phyloP scores from a whole-genome alignment of 2,888 invertebrate genomes.

The Hyppa rectilinea region DNA sequence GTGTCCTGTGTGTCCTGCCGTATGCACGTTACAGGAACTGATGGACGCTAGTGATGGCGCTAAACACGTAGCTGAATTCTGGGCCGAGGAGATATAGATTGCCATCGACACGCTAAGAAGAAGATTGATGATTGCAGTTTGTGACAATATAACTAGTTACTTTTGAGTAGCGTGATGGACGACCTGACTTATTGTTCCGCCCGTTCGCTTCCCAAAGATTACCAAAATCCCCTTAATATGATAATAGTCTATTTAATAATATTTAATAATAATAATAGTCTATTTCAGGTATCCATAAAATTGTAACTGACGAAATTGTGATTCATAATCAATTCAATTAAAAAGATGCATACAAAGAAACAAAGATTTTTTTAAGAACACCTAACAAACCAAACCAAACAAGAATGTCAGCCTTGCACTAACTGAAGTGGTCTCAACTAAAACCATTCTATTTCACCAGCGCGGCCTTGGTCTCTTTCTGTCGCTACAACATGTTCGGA shows the following conservation, averaged over 20 bases:
- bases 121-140: not conserved
- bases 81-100: no score
- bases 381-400: slow-evolving; percentile 15
- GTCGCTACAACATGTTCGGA: slow-evolving; percentile 23
- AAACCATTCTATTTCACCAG: slow-evolving; percentile 38
- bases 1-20: no score
- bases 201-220: no score
- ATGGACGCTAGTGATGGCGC: no score
- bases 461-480: slow-evolving; percentile 44
- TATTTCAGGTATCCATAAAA: not conserved
- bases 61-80: no score
- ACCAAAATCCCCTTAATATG: no score
- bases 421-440: slow-evolving; percentile 35
- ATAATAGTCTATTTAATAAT: no score
- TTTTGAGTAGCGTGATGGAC: not conserved
- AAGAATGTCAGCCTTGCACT: slow-evolving; percentile 32
- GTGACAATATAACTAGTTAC: not conserved
- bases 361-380: slow-evolving; percentile 22
- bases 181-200: not conserved
- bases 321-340: not conserved
- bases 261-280: no score
- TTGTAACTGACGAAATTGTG: not conserved
- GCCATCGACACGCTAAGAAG: no score
- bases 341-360: not conserved
- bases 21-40: no score